phyloP scores from a whole-genome alignment of 2,797 vertebrate genomes.

The Sarcophilus harrisii region DNA sequence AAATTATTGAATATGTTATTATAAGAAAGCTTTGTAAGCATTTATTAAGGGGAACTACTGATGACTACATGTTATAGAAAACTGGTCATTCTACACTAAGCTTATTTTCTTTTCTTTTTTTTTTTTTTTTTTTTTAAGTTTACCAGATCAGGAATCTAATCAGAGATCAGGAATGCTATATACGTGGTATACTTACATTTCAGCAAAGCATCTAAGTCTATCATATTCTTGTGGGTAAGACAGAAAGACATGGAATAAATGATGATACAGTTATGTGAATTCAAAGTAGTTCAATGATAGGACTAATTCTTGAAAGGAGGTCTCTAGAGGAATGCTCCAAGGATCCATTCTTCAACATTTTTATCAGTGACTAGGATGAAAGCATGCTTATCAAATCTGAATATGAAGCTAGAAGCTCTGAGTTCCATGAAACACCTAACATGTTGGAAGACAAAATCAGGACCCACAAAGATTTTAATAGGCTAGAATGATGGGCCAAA shows the following conservation, averaged over 20 bases:
- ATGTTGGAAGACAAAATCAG: no score
- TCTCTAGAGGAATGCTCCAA: neutral
- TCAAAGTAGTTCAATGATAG: no score
- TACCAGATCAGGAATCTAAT: neutral
- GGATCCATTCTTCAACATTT: neutral
- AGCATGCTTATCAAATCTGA: neutral
- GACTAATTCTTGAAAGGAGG: neutral
- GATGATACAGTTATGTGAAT: no score
- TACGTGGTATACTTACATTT: neutral
- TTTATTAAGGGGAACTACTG: neutral
- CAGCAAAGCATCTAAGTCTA: no score
- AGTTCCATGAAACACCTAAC: neutral
- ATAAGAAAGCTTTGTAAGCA: no score
- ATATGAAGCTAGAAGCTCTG: neutral
- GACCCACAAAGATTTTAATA: neutral
- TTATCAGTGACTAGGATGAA: neutral
- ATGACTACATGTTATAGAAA: neutral
- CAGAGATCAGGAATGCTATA: neutral
- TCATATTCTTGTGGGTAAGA: neutral
- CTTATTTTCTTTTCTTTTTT: neutral
- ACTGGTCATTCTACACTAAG: neutral
- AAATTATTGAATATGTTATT: no score
- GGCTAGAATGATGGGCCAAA: neutral
- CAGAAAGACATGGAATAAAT: neutral
- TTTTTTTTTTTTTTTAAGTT: neutral